A percentile compares a stretch with the other conserved stretches of the same genome.
phyloP scores from a whole-genome alignment of 2,113 vertebrate species.

The Chaetops frenatus region DNA sequence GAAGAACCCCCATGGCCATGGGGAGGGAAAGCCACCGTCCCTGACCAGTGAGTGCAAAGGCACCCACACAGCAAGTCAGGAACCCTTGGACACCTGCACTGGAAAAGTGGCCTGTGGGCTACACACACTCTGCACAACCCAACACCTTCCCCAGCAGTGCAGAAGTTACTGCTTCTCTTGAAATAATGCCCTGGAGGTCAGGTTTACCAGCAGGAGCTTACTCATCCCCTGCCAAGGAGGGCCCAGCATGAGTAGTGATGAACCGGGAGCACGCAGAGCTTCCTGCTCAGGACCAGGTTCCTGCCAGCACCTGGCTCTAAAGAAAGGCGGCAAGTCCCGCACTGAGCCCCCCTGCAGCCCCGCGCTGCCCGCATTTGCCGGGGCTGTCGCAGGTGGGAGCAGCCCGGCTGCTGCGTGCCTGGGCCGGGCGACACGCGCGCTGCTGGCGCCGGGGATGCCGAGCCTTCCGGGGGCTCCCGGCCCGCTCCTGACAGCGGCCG shows the following conservation, averaged over 20 bases:
- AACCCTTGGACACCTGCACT: neutral
- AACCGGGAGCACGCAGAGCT: neutral
- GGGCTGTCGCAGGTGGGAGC: neutral
- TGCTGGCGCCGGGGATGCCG: neutral
- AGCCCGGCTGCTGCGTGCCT: neutral
- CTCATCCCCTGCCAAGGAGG: neutral
- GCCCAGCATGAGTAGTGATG: neutral
- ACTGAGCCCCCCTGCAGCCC: neutral
- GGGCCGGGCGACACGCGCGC: rapidly evolving
- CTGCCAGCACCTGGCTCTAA: neutral
- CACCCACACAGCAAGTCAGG: neutral
- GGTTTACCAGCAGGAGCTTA: neutral
- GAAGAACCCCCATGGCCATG: rapidly evolving
- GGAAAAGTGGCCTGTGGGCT: neutral
- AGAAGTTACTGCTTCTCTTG: neutral
- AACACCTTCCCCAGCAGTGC: neutral
- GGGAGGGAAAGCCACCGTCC: neutral
- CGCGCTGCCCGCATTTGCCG: rapidly evolving
- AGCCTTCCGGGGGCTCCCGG: neutral
- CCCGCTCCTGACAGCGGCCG: neutral
- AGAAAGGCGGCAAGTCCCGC: neutral
- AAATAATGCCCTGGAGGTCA: neutral
- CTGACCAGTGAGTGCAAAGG: neutral
- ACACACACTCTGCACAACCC: neutral
- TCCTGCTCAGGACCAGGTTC: neutral